Evolutionary conservation across 2,888 invertebrate genomes (phyloP).

Genomic region (Acanthosoma haemorrhoidale): DNA sequence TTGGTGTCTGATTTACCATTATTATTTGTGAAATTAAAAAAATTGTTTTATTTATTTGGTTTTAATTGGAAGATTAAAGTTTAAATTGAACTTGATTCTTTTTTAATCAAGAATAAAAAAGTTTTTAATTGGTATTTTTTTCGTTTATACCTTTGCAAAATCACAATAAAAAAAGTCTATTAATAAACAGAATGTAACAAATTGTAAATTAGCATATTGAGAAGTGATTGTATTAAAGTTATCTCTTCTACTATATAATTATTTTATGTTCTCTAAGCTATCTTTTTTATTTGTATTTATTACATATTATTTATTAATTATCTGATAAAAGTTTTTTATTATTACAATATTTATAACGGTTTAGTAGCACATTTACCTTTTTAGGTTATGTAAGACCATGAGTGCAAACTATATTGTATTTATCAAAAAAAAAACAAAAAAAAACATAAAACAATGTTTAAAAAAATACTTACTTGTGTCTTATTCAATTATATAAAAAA

Average conservation of each 20-base stretch:
- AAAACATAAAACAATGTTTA: constrained; percentile 27
- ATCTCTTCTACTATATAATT: constrained; percentile 35
- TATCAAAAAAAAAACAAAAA: constrained; percentile 29
- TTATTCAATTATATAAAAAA: too few relatives aligned
- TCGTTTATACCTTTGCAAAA: constrained; percentile 15
- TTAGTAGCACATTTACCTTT: constrained; percentile 28
- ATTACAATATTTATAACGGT: constrained; percentile 30
- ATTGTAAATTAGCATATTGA: constrained; percentile 22
- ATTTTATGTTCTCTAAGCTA: constrained; percentile 37
- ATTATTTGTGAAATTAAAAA: constrained; percentile 21
- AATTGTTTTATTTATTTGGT: constrained; percentile 13
- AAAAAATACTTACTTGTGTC: constrained; percentile 8
- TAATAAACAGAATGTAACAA: neutral
- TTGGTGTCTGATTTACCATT: constrained; percentile 12
- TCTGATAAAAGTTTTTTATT: constrained; percentile 36
- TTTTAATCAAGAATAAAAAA: constrained; percentile 6
- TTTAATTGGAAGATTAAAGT: constrained; percentile 24
- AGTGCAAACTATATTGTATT: constrained; percentile 28
- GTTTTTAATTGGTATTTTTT: constrained; percentile 7
- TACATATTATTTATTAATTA: constrained; percentile 39
- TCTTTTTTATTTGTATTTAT: constrained; percentile 40
- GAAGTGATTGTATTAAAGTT: constrained; percentile 28
- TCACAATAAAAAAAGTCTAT: neutral
- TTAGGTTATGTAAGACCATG: constrained; percentile 26
- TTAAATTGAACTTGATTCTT: constrained; percentile 24